Conservation (phyloP, 2,797 vertebrate species). For the Ptychadena robeensis region DNA sequence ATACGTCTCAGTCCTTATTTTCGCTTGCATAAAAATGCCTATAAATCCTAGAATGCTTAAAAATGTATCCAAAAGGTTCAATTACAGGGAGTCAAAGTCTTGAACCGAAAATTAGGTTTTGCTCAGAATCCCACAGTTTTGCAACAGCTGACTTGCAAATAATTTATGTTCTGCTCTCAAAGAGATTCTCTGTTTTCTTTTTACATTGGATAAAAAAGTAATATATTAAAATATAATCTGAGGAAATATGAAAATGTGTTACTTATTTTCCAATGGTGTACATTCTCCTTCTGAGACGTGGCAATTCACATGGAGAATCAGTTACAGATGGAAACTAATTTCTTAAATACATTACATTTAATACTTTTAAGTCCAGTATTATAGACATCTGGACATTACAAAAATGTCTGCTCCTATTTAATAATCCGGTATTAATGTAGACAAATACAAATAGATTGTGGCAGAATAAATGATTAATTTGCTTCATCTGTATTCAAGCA, state of each 20-base stretch:
- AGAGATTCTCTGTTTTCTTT: slow-evolving; percentile 61
- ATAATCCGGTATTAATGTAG: slow-evolving; percentile 55
- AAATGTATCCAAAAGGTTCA: slow-evolving; percentile 49
- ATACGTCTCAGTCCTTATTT: slow-evolving; percentile 26
- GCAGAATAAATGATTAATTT: slow-evolving; percentile 47
- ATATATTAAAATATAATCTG: slow-evolving; percentile 63
- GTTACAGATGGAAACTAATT: slow-evolving; percentile 61
- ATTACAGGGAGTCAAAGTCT: slow-evolving; percentile 48
- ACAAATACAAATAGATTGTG: slow-evolving; percentile 57
- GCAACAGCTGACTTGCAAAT: slow-evolving; percentile 46
- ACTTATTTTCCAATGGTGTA: slow-evolving; percentile 57
- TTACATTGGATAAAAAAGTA: slow-evolving; percentile 55
- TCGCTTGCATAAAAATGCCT: slow-evolving; percentile 16
- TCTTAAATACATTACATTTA: slow-evolving; percentile 62
- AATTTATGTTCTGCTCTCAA: slow-evolving; percentile 58
- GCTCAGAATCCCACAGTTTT: slow-evolving; percentile 55
- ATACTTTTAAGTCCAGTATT: slow-evolving; percentile 60
- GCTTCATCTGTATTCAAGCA: slow-evolving; percentile 32
- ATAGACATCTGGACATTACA: slow-evolving; percentile 61
- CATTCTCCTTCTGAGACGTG: slow-evolving; percentile 57
- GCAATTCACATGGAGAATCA: slow-evolving; percentile 59
- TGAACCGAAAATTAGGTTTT: slow-evolving; percentile 48
- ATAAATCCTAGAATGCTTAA: slow-evolving; percentile 47
- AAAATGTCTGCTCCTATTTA: slow-evolving; percentile 49
- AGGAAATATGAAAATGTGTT: slow-evolving; percentile 62